Conservation (phyloP, 2,797 vertebrate species). For the Caiman crocodilus region DNA sequence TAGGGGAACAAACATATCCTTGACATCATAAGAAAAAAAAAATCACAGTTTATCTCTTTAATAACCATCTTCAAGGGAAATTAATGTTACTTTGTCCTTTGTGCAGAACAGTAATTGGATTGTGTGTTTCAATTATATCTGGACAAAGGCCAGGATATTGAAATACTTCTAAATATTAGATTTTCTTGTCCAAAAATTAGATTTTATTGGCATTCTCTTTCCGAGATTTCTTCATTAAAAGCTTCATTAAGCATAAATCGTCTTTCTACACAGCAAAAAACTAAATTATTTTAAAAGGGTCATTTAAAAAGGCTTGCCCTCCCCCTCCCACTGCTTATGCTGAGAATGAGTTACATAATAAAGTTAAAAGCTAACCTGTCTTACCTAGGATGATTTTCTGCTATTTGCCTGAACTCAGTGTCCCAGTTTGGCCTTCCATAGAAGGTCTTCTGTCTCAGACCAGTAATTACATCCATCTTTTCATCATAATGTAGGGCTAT, state of each 20-base stretch:
- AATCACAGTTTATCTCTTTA: conserved; percentile 85
- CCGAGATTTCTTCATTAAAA: conserved; percentile 86
- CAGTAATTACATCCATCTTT: conserved; percentile 83
- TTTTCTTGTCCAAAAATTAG: conserved; percentile 86
- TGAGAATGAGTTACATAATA: conserved; percentile 46
- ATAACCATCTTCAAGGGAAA: conserved; percentile 85
- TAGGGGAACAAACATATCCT: conserved; percentile 82
- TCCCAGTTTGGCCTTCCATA: conserved; percentile 87
- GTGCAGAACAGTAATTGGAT: conserved; percentile 85
- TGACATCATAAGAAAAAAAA: conserved; percentile 82
- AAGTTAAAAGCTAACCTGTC: conserved; percentile 49
- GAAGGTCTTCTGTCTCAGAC: conserved; percentile 84
- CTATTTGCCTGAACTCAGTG: conserved; percentile 82
- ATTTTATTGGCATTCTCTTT: conserved; percentile 85
- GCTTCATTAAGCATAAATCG: conserved; percentile 85
- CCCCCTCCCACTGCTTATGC: conserved; percentile 44
- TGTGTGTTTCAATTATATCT: conserved; percentile 86
- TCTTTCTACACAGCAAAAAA: conserved; percentile 78
- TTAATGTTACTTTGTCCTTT: conserved; percentile 86
- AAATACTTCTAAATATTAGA: conserved; percentile 87
- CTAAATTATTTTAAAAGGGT: conserved; percentile 81
- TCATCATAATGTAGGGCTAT: conserved; percentile 84
- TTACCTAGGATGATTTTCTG: conserved; percentile 83
- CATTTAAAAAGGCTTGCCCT: conserved; percentile 71
- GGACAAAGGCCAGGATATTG: conserved; percentile 86